phyloP scores from a whole-genome alignment of 2,888 invertebrate species.

The Thymelicus lineola region DNA sequence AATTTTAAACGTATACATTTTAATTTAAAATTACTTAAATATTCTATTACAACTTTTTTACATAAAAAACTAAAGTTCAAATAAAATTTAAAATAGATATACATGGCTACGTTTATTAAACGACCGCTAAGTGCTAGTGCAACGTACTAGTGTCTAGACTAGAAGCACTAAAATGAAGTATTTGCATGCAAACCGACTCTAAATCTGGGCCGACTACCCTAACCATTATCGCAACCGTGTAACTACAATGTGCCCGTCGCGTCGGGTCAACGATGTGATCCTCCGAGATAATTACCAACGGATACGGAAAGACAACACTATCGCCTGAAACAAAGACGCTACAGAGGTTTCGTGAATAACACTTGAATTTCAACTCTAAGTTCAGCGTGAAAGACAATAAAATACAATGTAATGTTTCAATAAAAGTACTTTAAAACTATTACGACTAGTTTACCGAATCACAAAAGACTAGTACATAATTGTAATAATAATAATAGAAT shows the following conservation, averaged over 20 bases:
- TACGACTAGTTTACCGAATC: neutral
- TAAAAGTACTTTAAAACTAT: neutral
- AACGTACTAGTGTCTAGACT: slow-evolving; percentile 32
- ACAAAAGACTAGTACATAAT: neutral
- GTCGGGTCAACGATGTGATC: slow-evolving; percentile 23
- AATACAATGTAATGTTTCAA: no score
- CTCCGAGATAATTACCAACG: slow-evolving; percentile 28
- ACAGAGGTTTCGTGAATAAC: neutral
- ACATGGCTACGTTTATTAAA: neutral
- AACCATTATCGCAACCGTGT: slow-evolving; percentile 25
- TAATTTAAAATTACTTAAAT: no score
- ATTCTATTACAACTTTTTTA: no score
- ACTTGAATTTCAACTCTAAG: slow-evolving; percentile 9
- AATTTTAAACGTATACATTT: no score
- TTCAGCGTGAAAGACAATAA: neutral
- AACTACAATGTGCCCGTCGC: slow-evolving; percentile 9
- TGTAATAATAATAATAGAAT: neutral
- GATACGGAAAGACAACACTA: slow-evolving; percentile 22
- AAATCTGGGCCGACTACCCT: slow-evolving; percentile 30
- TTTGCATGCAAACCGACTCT: slow-evolving; percentile 31
- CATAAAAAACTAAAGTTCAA: no score
- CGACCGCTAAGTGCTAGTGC: slow-evolving; percentile 3
- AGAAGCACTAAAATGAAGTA: slow-evolving; percentile 26
- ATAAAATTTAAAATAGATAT: neutral
- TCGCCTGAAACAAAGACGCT: slow-evolving; percentile 14